A percentile compares a stretch with the other conserved stretches of the same genome.
phyloP scores from a whole-genome alignment of 2,797 vertebrate species.

The Tokudaia muenninki region DNA sequence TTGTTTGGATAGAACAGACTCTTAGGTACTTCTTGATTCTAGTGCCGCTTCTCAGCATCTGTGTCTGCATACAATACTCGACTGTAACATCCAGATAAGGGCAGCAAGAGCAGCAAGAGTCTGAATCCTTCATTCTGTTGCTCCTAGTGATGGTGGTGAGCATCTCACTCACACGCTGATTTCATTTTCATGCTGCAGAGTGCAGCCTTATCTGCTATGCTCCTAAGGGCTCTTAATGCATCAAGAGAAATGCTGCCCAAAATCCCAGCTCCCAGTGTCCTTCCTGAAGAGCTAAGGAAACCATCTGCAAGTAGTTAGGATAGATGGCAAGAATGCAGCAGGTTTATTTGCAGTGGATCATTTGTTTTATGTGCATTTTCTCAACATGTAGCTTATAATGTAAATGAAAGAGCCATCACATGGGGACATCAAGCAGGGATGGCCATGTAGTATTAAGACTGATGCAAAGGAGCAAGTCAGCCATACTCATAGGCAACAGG shows the following conservation, averaged over 20 bases:
- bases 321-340: background rate
- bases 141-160: background rate
- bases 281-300: background rate
- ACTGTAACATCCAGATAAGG: background rate
- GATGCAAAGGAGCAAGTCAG: background rate
- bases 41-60: background rate
- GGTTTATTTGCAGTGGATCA: background rate
- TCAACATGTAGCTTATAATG: background rate
- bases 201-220: background rate
- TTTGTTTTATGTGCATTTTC: constrained; percentile 30
- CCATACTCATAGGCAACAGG: background rate
- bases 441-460: background rate
- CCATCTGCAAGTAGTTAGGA: background rate
- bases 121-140: background rate
- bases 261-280: background rate
- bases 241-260: background rate
- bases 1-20: background rate
- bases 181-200: background rate
- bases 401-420: background rate
- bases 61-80: background rate
- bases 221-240: background rate
- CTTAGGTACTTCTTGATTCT: background rate
- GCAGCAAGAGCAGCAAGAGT: background rate
- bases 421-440: background rate
- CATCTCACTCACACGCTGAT: constrained; percentile 4